phyloP scores from a whole-genome alignment of 2,888 invertebrate species.

The Acrobeloides nanus region DNA sequence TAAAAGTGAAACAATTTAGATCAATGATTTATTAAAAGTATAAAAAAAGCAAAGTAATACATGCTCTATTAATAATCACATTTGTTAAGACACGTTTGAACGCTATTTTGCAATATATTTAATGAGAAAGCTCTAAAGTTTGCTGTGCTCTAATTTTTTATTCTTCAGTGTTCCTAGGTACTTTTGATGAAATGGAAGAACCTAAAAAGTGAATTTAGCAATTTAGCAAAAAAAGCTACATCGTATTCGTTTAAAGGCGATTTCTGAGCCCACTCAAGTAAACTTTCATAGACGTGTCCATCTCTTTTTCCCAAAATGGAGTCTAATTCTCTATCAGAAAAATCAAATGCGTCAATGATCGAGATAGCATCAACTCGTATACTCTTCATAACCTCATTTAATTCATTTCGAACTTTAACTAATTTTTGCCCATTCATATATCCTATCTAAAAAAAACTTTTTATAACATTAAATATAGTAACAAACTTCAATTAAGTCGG shows the following conservation, averaged over 20 bases:
- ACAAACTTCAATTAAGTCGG: slow-evolving; percentile 14
- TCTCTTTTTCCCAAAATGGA: slow-evolving; percentile 53
- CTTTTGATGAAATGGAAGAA: slow-evolving; percentile 25
- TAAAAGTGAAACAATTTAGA: too few relatives aligned
- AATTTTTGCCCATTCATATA: slow-evolving; percentile 33
- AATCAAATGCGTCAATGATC: slow-evolving; percentile 81
- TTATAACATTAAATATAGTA: background rate
- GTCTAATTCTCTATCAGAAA: slow-evolving; percentile 54
- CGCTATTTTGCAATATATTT: too few relatives aligned
- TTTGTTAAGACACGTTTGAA: too few relatives aligned
- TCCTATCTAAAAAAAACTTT: slow-evolving; percentile 28
- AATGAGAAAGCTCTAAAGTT: too few relatives aligned
- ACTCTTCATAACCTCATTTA: slow-evolving; percentile 58
- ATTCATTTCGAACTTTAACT: slow-evolving; percentile 26
- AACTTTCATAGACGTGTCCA: slow-evolving; percentile 52
- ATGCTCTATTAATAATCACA: too few relatives aligned
- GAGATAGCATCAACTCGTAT: slow-evolving; percentile 80
- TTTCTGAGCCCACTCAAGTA: slow-evolving; percentile 55
- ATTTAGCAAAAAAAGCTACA: too few relatives aligned
- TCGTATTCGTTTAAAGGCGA: slow-evolving; percentile 57
- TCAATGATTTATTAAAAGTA: too few relatives aligned
- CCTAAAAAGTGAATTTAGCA: slow-evolving; percentile 17
- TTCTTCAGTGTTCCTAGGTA: slow-evolving; percentile 15
- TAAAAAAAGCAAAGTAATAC: too few relatives aligned
- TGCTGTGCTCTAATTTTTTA: too few relatives aligned